Evolutionary conservation across 2,797 vertebrate genomes (phyloP).

Genomic region (Nyctibius grandis): DNA sequence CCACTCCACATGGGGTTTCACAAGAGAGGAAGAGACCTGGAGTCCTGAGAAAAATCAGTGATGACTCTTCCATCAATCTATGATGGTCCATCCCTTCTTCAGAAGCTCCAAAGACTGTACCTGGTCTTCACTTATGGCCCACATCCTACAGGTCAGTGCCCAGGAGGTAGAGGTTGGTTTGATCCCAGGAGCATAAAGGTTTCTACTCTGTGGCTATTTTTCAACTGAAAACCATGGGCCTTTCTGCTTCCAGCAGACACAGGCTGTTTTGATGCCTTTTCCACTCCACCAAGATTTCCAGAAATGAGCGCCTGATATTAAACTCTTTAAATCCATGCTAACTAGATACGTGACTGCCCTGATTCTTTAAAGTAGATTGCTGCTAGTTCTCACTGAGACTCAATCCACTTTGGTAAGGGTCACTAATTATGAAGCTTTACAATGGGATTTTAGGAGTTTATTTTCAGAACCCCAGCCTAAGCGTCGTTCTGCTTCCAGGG

Average conservation of each 20-base stretch:
- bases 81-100: background rate
- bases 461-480: background rate
- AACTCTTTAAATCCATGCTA: background rate
- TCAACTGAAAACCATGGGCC: background rate
- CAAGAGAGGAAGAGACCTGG: background rate
- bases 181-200: background rate
- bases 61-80: background rate
- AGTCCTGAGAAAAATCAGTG: background rate
- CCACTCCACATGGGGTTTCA: background rate
- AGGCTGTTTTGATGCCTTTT: background rate
- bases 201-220: background rate
- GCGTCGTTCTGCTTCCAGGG: background rate
- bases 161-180: accelerated
- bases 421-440: background rate
- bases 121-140: background rate
- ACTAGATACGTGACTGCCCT: background rate
- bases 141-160: background rate
- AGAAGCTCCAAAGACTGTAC: background rate
- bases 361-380: background rate
- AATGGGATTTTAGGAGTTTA: background rate
- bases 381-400: background rate
- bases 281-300: background rate
- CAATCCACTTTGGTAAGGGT: background rate
- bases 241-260: background rate
- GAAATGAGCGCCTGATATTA: background rate